Conservation (phyloP, 2,797 vertebrate genomes). For the Vireo griseus region DNA sequence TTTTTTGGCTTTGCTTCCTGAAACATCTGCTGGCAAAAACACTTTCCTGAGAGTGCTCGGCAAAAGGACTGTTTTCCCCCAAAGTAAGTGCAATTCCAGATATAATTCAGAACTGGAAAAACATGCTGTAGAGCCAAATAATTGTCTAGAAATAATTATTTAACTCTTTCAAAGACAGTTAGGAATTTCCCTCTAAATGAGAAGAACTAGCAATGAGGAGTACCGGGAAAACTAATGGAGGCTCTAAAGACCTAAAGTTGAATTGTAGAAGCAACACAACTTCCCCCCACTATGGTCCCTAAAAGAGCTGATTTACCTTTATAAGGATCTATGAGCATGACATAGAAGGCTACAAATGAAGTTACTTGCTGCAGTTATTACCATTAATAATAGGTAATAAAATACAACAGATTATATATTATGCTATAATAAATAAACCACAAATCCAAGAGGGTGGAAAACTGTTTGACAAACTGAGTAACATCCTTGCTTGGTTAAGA, state of each 20-base stretch:
- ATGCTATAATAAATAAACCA: background rate
- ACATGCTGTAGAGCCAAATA: background rate
- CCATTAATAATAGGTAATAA: background rate
- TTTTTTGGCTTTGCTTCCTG: constrained; percentile 3
- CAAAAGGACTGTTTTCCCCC: background rate
- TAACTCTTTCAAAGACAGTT: background rate
- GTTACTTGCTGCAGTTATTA: background rate
- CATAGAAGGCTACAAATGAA: background rate
- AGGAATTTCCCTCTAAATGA: background rate
- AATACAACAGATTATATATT: background rate
- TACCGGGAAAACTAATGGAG: background rate
- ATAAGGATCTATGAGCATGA: accelerated
- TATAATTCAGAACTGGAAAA: background rate
- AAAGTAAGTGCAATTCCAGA: background rate
- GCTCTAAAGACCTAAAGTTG: background rate
- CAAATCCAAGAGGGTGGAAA: background rate
- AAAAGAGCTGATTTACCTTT: background rate
- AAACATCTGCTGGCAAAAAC: constrained; percentile 1
- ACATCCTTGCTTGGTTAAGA: background rate
- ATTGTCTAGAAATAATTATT: background rate
- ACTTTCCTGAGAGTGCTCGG: background rate
- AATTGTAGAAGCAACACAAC: background rate
- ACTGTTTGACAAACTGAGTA: background rate
- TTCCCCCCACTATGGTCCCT: background rate
- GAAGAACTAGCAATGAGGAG: background rate